A percentile compares a stretch with the other conserved stretches of the same genome.
phyloP scores from a whole-genome alignment of 2,797 vertebrate genomes.

The Eulemur mongoz region DNA sequence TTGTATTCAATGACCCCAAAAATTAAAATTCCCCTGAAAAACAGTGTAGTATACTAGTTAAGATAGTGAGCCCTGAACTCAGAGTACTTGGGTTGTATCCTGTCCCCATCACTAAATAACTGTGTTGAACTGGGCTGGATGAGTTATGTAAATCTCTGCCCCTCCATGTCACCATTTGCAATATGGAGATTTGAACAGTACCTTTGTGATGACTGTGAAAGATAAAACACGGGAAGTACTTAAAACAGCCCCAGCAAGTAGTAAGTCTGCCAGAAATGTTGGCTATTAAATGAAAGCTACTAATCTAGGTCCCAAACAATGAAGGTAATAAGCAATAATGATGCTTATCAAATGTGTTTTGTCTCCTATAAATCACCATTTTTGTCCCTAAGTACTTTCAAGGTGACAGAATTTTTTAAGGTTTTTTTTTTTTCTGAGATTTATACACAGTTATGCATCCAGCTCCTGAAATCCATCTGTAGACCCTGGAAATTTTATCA shows the following conservation, averaged over 20 bases:
- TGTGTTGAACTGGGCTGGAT: background rate
- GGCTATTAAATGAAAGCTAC: background rate
- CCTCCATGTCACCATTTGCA: background rate
- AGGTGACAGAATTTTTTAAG: background rate
- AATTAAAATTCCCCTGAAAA: background rate
- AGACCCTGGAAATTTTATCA: background rate
- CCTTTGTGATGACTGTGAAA: background rate
- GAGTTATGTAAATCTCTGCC: background rate
- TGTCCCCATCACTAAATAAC: background rate
- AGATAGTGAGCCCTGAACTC: background rate
- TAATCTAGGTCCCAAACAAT: background rate
- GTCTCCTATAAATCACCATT: background rate
- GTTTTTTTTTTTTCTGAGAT: background rate
- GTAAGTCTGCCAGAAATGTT: background rate
- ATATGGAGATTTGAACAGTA: background rate
- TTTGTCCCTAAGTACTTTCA: background rate
- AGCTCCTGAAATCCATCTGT: background rate
- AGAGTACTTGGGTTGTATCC: background rate
- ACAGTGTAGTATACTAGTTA: background rate
- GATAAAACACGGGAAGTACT: background rate
- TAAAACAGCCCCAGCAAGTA: background rate
- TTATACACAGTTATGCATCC: background rate
- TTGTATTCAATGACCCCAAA: background rate
- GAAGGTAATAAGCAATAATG: background rate
- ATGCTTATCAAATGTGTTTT: background rate